Evolutionary conservation across 2,113 vertebrate species (phyloP).

Genomic region (Uropsilus gracilis): DNA sequence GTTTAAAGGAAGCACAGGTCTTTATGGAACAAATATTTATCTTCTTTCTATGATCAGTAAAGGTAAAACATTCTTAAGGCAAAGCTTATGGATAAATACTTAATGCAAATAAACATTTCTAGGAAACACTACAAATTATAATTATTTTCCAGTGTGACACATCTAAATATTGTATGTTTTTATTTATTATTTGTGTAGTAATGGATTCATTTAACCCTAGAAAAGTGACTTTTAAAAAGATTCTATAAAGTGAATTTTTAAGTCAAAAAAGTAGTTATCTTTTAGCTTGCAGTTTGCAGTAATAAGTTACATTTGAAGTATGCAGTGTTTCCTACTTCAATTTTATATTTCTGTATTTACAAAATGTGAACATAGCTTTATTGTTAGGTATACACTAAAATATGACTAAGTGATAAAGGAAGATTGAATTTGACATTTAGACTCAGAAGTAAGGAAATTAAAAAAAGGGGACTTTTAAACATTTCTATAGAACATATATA

Average conservation of each 20-base stretch:
- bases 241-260: background rate
- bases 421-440: background rate
- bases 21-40: background rate
- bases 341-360: background rate
- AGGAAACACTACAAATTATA: background rate
- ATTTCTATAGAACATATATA: background rate
- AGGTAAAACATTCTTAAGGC: background rate
- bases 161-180: background rate
- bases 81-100: no score
- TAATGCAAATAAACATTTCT: constrained; percentile 29
- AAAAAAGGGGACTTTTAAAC: no score
- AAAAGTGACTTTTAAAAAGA: constrained; percentile 31
- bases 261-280: background rate
- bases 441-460: background rate
- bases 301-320: background rate
- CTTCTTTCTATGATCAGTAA: constrained; percentile 39
- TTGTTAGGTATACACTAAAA: background rate
- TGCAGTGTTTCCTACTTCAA: background rate
- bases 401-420: background rate
- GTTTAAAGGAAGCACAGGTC: background rate
- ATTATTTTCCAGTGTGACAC: background rate
- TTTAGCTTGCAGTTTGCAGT: constrained; percentile 46
- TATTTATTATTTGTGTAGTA: background rate
- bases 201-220: background rate
- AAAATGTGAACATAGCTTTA: constrained; percentile 17